Percentiles rank a stretch among this genome's conserved stretches.
Evolutionary conservation across 2,113 vertebrate genomes (phyloP).

Genomic region (Ariopsis seemanni): DNA sequence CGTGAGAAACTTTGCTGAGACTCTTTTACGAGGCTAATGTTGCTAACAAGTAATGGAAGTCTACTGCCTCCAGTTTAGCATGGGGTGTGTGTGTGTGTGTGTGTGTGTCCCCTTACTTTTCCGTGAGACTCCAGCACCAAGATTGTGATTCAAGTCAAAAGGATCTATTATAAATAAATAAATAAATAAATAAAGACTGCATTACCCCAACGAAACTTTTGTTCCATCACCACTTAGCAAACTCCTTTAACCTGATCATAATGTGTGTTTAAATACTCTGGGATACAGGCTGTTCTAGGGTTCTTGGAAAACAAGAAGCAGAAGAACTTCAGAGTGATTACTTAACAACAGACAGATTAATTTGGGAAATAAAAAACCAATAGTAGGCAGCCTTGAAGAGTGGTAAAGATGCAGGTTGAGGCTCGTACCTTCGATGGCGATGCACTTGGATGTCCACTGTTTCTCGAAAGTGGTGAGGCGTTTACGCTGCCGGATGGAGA

Average conservation of each 20-base stretch:
- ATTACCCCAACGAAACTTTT: not conserved
- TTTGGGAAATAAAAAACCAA: too few species aligned
- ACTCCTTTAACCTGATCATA: not conserved
- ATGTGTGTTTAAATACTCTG: not conserved
- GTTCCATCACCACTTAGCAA: not conserved
- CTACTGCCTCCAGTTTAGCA: not conserved
- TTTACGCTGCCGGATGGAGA: slow-evolving; percentile 94
- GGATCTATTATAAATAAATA: slow-evolving; percentile 77
- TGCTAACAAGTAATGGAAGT: not conserved
- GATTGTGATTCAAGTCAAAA: slow-evolving; percentile 98
- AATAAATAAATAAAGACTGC: not conserved
- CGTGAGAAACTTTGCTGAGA: not conserved
- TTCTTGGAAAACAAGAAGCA: not conserved
- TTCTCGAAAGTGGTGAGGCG: slow-evolving; percentile 97
- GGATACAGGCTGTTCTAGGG: not conserved
- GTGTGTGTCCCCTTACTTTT: slow-evolving; percentile 83
- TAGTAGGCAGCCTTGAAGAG: not conserved
- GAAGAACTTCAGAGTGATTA: too few species aligned
- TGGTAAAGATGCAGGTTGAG: not conserved
- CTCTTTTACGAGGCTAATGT: not conserved
- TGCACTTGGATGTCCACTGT: slow-evolving; percentile 99
- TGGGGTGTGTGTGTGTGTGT: not conserved
- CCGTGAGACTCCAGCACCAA: slow-evolving; percentile 96
- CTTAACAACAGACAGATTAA: too few species aligned
- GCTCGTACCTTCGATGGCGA: slow-evolving; percentile 92